phyloP scores from a whole-genome alignment of 2,888 invertebrate species.

The Volucella inflata region DNA sequence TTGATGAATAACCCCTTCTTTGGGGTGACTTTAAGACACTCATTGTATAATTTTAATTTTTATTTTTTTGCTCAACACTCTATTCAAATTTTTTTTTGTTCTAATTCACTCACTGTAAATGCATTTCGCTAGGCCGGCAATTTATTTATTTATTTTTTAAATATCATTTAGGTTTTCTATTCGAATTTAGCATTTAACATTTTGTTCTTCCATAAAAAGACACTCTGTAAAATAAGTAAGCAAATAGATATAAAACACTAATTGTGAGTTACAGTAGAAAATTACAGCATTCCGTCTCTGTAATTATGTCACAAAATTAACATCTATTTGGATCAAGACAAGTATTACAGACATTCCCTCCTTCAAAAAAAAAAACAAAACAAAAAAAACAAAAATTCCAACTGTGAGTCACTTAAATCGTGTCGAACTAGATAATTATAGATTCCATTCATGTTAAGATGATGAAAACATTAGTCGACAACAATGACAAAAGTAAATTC shows the following conservation, averaged over 20 bases:
- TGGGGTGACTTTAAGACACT: constrained; percentile 80
- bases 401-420: constrained; percentile 8
- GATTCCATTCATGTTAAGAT: constrained; percentile 18
- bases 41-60: constrained; percentile 76
- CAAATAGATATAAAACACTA: constrained; percentile 3
- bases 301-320: constrained; percentile 24
- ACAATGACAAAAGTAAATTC: constrained; percentile 22
- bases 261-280: neutral
- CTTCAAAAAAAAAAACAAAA: neutral
- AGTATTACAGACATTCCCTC: neutral
- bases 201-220: constrained; percentile 12
- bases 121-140: constrained; percentile 36
- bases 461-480: neutral
- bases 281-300: neutral
- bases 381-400: neutral
- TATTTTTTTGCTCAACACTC: constrained; percentile 17
- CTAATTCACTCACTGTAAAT: constrained; percentile 29
- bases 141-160: constrained; percentile 13
- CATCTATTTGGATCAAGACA: constrained; percentile 1
- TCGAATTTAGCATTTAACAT: constrained; percentile 10
- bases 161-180: neutral
- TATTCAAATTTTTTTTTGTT: neutral
- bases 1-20: constrained; percentile 47
- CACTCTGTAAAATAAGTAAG: neutral
- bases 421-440: constrained; percentile 13